Evolutionary conservation across 2,888 invertebrate genomes (phyloP).

Genomic region (Scaptomyza flava): DNA sequence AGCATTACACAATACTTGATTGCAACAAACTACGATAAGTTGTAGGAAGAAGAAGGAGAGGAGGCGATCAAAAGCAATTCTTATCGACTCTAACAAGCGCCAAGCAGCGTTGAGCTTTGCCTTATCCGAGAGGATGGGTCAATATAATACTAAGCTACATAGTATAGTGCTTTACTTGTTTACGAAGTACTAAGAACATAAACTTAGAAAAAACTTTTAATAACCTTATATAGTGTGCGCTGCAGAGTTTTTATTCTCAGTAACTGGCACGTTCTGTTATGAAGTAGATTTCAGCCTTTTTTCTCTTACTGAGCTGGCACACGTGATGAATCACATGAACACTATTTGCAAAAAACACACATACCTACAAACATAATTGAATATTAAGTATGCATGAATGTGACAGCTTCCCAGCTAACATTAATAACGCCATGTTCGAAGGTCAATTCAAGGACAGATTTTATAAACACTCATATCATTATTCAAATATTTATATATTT

Average conservation of each 20-base stretch:
- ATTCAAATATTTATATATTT: constrained; percentile 4
- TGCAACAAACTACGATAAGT: constrained; percentile 5
- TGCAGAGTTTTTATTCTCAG: background rate
- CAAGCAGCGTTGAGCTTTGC: constrained; percentile 20
- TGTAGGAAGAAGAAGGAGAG: background rate
- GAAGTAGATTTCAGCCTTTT: background rate
- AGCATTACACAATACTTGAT: constrained; percentile 39
- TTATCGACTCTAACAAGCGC: constrained; percentile 38
- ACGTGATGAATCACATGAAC: constrained; percentile 1
- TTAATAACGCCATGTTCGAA: constrained; percentile 40
- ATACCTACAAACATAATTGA: background rate
- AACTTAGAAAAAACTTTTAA: background rate
- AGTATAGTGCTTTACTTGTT: background rate
- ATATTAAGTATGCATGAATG: constrained; percentile 15
- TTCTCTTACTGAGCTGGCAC: background rate
- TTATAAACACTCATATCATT: constrained; percentile 18
- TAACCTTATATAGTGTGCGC: background rate
- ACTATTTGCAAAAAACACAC: background rate
- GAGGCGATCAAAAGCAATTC: constrained; percentile 27
- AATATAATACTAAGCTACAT: constrained; percentile 1
- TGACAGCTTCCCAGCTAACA: constrained; percentile 14
- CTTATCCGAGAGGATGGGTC: constrained; percentile 1
- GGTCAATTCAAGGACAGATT: constrained; percentile 36
- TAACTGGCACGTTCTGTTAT: background rate
- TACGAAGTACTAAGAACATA: background rate